Base-by-base conservation (phyloP, 1,140 invertebrate genomes). In the Drosophila eugracilis region DNA sequence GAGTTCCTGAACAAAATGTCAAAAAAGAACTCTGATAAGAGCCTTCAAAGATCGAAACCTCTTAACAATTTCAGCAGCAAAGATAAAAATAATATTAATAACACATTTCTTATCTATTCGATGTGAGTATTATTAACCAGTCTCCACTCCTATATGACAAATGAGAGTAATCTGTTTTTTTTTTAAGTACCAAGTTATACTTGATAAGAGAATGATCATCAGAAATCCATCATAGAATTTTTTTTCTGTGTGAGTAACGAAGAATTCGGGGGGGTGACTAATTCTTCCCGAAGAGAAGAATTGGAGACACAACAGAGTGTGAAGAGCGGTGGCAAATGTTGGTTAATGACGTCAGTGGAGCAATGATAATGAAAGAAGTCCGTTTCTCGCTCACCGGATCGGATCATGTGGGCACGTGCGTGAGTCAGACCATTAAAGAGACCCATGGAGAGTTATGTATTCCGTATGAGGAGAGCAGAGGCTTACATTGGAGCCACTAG, bases 261-360 rank as follows among this genome's bases (percentile, higher is more conserved):
- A 58, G 30, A 17, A 7, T 5, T n/a, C n/a, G n/a, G n/a, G n/a
- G 15, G 34, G 52, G 69, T 81, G 78, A 83, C 69, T 81, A 83
- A 83, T 74, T 63, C 58, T 41, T 10, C 30, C 17, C 32, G 10
- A 58, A 54, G 42, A 58, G 39, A 73, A 36, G 22, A 26, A 42
- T 17, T 17, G 9, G 17, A 36, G 22, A 26, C 34, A 19, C 12
- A 70, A 45, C 12, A 39, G 26, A 26, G 42, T 36, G 47, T 41
- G 15, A 60, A 70, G 54, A 74, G 49, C 15, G 59, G 49, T 37
- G 30, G 50, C 54, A 55, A 62, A 55, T 78, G 45, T 76, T 76
- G 63, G 60, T 75, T 49, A 78, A 39, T 84, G 79, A 84, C 79
- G 79, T 84, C 79, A 84, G 39, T 76, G 75, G 28, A 34, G 39